Base-by-base conservation (phyloP, 2,797 vertebrate genomes). In the Hozukius guyotensis region DNA sequence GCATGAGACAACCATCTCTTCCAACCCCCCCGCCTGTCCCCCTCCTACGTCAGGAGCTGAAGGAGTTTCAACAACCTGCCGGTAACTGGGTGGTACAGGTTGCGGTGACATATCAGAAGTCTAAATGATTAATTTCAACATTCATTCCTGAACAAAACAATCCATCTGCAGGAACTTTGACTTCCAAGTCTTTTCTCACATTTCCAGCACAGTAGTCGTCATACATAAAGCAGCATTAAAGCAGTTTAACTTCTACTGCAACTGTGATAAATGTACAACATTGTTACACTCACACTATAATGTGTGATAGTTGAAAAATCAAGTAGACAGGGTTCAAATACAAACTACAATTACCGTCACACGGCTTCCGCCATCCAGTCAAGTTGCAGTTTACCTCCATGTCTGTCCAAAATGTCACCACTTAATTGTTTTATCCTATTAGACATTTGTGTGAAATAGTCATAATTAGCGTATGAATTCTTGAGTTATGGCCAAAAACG, bases 1-100 rank as follows among this genome's bases (percentile, higher is more conserved):
- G 34, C 4, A 2, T 14, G 29, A 87, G 87, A 90, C 85, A 88
- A 82, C 25, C 52, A 87, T 90, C 84, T 87, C 74, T 22, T 65
- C 22, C 64, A 72, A 72, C 8, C 18, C 52, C 13, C 9, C 1
- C 0, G 3, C 38, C 38, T 69, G 46, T 52, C 13, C 29, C 29
- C 36, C 6, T 52, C 5, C 5, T 13, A 24, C 1, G 3, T 32
- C 77, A 69, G 65, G 25, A 27, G 14, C 81, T 65, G 82, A 82
- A 82, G 53, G 68, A 59, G 36, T 53, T 81, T 66, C 56, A 42
- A 5, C 34, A 67, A 52, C 24, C 64, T 38, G 63, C 29, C 61
- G 55, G 68, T 63, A 57, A 82, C 78, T 13, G 62, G 27, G 38
- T 88, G 84, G 72, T 18, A 72, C 85, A 79, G 53, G 81, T 81